These are phyloP conservation scores for Danio kyathit DNA, from an alignment of 2,797 vertebrate genomes.

Conservation along the genomic window DNA sequence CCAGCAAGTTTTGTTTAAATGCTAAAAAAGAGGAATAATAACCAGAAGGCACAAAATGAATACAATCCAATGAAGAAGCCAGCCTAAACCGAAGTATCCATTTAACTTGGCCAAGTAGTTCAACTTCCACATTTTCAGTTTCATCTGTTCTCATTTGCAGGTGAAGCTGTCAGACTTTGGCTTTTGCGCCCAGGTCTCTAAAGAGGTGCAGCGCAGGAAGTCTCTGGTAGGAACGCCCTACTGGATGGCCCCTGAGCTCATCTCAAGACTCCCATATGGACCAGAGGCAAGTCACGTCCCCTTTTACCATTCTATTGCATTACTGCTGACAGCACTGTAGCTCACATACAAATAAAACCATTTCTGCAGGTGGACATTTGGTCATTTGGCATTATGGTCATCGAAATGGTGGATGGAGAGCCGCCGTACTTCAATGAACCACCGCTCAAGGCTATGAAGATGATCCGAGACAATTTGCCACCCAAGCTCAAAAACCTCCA, in stretches of 20 bases:
- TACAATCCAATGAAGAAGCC: not conserved
- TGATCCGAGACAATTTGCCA: slow-evolving; percentile 96
- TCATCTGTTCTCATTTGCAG: slow-evolving; percentile 67
- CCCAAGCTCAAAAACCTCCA: slow-evolving; percentile 95
- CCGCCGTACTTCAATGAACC: slow-evolving; percentile 97
- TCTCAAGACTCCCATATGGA: slow-evolving; percentile 93
- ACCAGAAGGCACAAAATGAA: not conserved
- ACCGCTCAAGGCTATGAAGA: slow-evolving; percentile 97
- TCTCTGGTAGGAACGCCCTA: slow-evolving; percentile 95
- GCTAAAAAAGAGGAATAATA: not conserved
- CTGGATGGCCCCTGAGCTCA: slow-evolving; percentile 98
- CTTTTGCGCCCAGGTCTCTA: slow-evolving; percentile 96
- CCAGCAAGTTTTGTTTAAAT: not conserved
- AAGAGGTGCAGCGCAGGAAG: slow-evolving; percentile 93
- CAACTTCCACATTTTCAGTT: not conserved
- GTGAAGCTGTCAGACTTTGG: slow-evolving; percentile 97
- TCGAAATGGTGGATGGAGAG: slow-evolving; percentile 97
- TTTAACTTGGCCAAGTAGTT: not conserved
- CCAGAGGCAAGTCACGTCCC: slow-evolving; percentile 82
- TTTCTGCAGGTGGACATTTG: slow-evolving; percentile 91
- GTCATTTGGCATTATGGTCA: slow-evolving; percentile 97
- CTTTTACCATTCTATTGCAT: not conserved
- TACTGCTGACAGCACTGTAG: not conserved
- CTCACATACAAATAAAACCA: not conserved
- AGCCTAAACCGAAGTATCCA: not conserved